These are phyloP conservation scores for Clarias batrachus DNA, from an alignment of 2,113 vertebrate genomes.

Conservation along the genomic window DNA sequence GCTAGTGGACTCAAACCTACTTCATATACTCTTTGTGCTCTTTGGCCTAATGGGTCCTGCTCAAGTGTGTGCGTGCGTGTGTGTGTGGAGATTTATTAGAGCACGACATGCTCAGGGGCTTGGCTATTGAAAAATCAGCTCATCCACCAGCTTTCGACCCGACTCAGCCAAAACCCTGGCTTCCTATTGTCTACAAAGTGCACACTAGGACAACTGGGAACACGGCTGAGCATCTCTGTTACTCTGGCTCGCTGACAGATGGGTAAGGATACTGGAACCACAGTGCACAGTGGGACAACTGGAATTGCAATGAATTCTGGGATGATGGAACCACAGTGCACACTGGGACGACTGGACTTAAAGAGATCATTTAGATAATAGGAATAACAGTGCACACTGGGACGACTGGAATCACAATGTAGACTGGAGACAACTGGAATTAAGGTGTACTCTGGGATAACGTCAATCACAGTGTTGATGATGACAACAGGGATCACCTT, in stretches of 20 bases:
- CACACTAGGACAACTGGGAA: not conserved
- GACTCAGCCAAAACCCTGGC: not conserved
- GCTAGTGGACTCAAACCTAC: not conserved
- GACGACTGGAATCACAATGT: not conserved
- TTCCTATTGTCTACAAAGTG: slow-evolving; percentile 6
- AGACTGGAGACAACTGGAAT: not conserved
- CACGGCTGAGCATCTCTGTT: not conserved
- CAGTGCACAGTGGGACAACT: too few species aligned
- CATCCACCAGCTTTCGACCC: not conserved
- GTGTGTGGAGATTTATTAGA: slow-evolving; percentile 7
- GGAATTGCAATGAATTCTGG: too few species aligned
- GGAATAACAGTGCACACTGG: not conserved
- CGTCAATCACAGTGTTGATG: not conserved
- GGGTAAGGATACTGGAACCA: too few species aligned
- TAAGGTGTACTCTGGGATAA: not conserved
- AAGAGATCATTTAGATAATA: not conserved
- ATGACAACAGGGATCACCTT: not conserved
- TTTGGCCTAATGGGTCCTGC: slow-evolving; percentile 13
- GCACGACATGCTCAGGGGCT: slow-evolving; percentile 22
- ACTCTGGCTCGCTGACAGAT: too few species aligned
- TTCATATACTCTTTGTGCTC: slow-evolving; percentile 7
- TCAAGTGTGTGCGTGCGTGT: not conserved
- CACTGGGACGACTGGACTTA: too few species aligned
- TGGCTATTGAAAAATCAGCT: not conserved
- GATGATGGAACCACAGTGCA: not conserved